Evolutionary conservation across 2,888 invertebrate species (phyloP).

Genomic region (Hirudinaria manillensis): DNA sequence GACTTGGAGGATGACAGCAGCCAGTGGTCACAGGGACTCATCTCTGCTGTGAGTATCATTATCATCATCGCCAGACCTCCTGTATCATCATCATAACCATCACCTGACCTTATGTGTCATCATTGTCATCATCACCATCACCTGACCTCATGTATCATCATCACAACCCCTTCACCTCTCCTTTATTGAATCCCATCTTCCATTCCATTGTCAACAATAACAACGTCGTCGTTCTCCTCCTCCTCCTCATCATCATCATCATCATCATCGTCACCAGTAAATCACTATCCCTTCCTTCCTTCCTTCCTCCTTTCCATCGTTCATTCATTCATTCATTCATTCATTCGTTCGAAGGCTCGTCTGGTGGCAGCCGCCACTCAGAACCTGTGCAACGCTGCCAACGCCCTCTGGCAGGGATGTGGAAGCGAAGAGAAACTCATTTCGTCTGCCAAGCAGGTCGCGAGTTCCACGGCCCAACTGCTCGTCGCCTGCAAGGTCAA

Average conservation of each 20-base stretch:
- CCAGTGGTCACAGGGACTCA: slow-evolving; percentile 94
- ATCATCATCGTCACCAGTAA: too few relatives aligned
- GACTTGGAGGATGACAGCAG: slow-evolving; percentile 63
- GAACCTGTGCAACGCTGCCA: slow-evolving; percentile 93
- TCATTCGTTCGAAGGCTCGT: slow-evolving; percentile 66
- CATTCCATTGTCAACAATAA: too few relatives aligned
- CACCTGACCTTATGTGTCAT: background rate
- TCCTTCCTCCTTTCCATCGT: too few relatives aligned
- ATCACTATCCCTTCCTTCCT: too few relatives aligned
- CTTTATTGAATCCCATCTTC: too few relatives aligned
- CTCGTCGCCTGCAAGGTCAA: slow-evolving; percentile 98
- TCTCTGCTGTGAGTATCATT: slow-evolving; percentile 66
- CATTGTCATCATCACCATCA: background rate
- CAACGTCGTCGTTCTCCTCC: too few relatives aligned
- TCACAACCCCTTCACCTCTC: too few relatives aligned
- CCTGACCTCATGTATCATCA: background rate
- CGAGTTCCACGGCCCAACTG: slow-evolving; percentile 91
- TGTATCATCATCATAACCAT: background rate
- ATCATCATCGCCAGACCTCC: background rate
- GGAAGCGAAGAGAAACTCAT: slow-evolving; percentile 82
- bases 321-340: too few relatives aligned
- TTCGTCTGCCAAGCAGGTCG: slow-evolving; percentile 82
- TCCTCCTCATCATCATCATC: too few relatives aligned
- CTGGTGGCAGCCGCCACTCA: slow-evolving; percentile 95
- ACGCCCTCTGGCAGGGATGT: slow-evolving; percentile 76